Evolutionary conservation across 1,140 invertebrate species (phyloP).

Genomic region (Dendrolimus kikuchii): DNA sequence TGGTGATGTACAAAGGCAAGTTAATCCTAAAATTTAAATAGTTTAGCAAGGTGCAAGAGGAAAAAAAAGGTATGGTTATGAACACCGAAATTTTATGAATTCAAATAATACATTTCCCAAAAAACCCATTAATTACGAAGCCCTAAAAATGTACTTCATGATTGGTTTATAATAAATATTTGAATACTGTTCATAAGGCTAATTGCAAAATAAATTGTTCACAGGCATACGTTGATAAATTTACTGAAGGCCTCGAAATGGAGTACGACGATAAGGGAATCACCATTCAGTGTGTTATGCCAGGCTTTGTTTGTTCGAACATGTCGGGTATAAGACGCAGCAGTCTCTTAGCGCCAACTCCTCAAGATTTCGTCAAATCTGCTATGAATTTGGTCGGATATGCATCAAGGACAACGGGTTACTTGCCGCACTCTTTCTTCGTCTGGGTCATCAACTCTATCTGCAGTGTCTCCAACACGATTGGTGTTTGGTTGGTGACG

Average conservation of each 20-base stretch:
- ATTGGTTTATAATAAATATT: no score
- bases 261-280: conserved; percentile 88
- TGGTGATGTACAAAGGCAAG: no score
- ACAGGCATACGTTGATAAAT: conserved; percentile 88
- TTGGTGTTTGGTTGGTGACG: conserved; percentile 73
- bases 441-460: conserved; percentile 71
- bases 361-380: conserved; percentile 83
- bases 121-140: no score
- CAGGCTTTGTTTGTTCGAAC: conserved; percentile 92
- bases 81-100: no score
- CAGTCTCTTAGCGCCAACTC: conserved; percentile 85
- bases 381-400: conserved; percentile 86
- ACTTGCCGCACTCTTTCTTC: conserved; percentile 82
- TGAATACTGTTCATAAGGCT: no score
- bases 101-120: no score
- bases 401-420: conserved; percentile 82
- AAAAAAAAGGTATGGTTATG: no score
- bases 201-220: background rate
- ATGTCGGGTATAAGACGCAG: conserved; percentile 90
- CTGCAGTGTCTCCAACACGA: conserved; percentile 65
- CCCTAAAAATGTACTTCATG: no score
- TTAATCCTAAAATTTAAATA: no score
- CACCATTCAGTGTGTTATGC: conserved; percentile 87
- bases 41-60: no score
- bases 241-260: conserved; percentile 83